Evolutionary conservation across 2,113 vertebrate species (phyloP).

Genomic region (Prinia subflava): DNA sequence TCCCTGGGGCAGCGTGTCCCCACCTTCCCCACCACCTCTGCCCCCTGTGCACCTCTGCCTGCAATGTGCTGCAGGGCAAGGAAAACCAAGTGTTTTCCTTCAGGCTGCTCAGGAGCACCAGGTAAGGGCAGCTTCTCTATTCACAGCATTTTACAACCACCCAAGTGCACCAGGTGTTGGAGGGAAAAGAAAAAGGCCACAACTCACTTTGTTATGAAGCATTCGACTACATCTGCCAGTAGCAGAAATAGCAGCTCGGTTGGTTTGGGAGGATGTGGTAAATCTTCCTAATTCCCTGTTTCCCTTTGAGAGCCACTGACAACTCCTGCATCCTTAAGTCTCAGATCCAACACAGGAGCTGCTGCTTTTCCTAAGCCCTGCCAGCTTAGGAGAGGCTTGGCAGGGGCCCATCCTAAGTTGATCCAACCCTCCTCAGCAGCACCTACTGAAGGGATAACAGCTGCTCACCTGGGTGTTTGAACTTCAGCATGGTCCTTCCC

Average conservation of each 20-base stretch:
- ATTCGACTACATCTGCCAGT: not conserved
- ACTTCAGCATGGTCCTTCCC: slow-evolving; percentile 29
- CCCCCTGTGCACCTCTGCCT: not conserved
- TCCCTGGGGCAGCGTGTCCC: accelerated
- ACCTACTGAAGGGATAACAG: not conserved
- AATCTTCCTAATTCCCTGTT: slow-evolving; percentile 51
- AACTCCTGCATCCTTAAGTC: not conserved
- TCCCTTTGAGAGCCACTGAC: slow-evolving; percentile 54
- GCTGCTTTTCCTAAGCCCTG: not conserved
- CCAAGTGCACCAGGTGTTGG: not conserved
- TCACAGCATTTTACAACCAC: not conserved
- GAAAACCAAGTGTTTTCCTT: not conserved
- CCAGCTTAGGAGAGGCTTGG: not conserved
- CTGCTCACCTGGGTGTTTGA: slow-evolving; percentile 65
- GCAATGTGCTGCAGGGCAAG: not conserved
- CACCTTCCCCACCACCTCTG: not conserved
- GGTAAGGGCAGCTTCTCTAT: not conserved
- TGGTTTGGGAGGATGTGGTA: slow-evolving; percentile 48
- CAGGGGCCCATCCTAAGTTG: not conserved
- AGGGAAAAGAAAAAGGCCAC: not conserved
- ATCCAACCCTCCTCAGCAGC: not conserved
- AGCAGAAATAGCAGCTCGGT: slow-evolving; percentile 13
- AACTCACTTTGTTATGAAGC: not conserved
- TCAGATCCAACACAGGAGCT: not conserved
- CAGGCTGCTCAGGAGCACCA: not conserved